phyloP scores from a whole-genome alignment of 2,113 vertebrate genomes.

The Rhynchomys soricoides region DNA sequence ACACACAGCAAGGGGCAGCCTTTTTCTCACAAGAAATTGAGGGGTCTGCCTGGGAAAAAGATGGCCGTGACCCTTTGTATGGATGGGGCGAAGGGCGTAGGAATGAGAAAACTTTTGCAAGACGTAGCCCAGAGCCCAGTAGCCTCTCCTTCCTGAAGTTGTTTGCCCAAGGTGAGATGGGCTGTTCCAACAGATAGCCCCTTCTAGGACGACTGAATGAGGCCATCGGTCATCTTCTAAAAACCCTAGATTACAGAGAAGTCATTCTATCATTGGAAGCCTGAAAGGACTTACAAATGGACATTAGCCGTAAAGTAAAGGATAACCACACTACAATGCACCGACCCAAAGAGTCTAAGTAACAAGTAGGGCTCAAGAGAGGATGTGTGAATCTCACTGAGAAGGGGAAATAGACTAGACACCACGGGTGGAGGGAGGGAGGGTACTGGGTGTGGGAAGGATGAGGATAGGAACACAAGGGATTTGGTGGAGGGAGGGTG shows the following conservation, averaged over 20 bases:
- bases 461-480: no score
- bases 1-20: neutral
- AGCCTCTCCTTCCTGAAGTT: neutral
- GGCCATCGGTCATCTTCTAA: neutral
- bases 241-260: neutral
- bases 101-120: neutral
- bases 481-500: neutral
- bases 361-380: neutral
- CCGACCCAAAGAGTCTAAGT: neutral
- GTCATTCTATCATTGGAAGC: neutral
- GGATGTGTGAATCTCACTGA: neutral
- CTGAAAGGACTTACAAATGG: neutral
- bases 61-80: neutral
- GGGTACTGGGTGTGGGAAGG: no score
- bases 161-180: neutral
- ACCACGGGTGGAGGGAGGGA: neutral
- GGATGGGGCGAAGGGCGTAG: neutral
- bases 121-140: neutral
- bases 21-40: neutral
- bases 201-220: neutral
- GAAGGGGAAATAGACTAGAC: neutral
- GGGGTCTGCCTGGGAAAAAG: neutral
- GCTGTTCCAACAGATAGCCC: neutral
- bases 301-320: neutral
- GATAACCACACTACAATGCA: neutral